A percentile compares a stretch with the other conserved stretches of the same genome.
These are phyloP conservation scores for Eptatretus burgeri DNA, from an alignment of 2,113 vertebrate species.

Conservation along the genomic window DNA sequence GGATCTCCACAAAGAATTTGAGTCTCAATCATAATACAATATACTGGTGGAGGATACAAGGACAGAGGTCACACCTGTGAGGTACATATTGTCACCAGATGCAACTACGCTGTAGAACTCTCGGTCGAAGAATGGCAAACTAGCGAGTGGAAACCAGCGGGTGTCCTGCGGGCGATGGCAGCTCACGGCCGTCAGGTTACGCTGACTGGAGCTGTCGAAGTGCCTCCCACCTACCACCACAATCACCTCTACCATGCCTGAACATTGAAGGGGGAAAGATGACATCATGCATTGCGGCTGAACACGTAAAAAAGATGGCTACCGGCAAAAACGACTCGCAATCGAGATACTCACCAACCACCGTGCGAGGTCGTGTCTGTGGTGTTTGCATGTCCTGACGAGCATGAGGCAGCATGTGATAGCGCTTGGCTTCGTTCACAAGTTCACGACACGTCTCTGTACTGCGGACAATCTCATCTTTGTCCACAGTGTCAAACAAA, in stretches of 20 bases:
- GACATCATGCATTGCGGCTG: too few species aligned
- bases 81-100: constrained; percentile 95
- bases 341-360: constrained; percentile 29
- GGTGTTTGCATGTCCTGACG: constrained; percentile 94
- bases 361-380: constrained; percentile 57
- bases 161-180: constrained; percentile 93
- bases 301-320: too few species aligned
- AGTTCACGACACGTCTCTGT: constrained; percentile 87
- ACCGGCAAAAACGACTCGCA: too few species aligned
- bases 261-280: neutral
- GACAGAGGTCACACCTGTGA: constrained; percentile 41
- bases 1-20: too few species aligned
- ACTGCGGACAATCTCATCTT: constrained; percentile 89
- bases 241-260: constrained; percentile 89
- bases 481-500: constrained; percentile 84
- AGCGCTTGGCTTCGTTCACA: constrained; percentile 88
- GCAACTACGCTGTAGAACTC: constrained; percentile 97
- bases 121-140: constrained; percentile 84
- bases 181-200: constrained; percentile 68
- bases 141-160: constrained; percentile 92
- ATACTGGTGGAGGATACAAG: too few species aligned
- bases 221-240: constrained; percentile 85
- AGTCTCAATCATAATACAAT: too few species aligned
- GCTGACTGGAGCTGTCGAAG: constrained; percentile 83
- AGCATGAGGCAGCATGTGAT: constrained; percentile 93